Percentiles rank a stretch among this genome's conserved stretches.
These are phyloP conservation scores for Prunella fulvescens DNA, from an alignment of 2,113 vertebrate species.

Conservation along the genomic window DNA sequence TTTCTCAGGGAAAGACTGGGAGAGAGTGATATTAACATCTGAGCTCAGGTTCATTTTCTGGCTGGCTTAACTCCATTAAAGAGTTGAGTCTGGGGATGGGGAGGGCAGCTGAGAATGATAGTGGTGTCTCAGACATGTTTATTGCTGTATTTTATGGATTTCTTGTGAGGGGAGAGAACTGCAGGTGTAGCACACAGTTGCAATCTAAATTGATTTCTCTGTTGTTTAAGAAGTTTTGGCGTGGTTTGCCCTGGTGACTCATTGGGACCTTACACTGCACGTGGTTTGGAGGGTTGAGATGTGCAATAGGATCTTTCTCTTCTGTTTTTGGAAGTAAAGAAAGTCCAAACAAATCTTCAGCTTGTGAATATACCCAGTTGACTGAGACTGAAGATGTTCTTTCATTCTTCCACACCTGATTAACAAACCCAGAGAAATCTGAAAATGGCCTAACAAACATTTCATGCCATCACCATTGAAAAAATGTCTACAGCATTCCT, in stretches of 20 bases:
- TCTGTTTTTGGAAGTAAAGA: neutral
- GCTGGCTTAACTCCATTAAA: slow-evolving; percentile 6
- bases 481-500: neutral
- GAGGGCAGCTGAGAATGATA: neutral
- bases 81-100: neutral
- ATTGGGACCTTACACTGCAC: neutral
- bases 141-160: neutral
- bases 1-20: neutral
- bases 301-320: neutral
- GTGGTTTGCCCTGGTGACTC: neutral
- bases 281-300: neutral
- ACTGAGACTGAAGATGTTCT: neutral
- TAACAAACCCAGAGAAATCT: neutral
- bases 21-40: neutral
- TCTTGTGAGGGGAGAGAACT: neutral
- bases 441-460: neutral
- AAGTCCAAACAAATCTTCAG: neutral
- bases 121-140: neutral
- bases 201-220: neutral
- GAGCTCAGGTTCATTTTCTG: neutral
- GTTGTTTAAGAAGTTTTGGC: neutral
- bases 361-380: neutral
- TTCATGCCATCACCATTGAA: neutral
- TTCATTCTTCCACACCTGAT: neutral
- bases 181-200: neutral